Conservation (phyloP, 2,888 invertebrate genomes). For the Cryptocheilus praepositus region DNA sequence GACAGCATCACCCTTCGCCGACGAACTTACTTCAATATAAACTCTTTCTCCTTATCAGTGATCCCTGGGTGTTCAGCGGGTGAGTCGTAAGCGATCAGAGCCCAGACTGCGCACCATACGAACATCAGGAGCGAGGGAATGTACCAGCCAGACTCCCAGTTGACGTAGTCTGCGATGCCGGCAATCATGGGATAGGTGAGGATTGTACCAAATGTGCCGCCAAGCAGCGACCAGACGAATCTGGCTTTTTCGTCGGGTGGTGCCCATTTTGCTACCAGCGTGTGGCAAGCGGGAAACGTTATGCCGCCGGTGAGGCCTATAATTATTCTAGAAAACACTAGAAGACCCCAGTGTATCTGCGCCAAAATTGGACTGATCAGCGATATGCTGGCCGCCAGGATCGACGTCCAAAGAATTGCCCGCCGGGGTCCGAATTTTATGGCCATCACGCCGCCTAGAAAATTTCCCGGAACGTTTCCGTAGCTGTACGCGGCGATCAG, state of each 20-base stretch:
- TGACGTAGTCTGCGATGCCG: constrained; percentile 78
- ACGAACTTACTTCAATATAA: constrained; percentile 75
- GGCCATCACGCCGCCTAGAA: constrained; percentile 64
- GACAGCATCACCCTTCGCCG: neutral
- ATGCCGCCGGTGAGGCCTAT: constrained; percentile 76
- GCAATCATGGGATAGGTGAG: constrained; percentile 83
- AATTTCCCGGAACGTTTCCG: constrained; percentile 67
- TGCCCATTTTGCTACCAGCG: constrained; percentile 83
- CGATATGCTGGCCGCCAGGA: constrained; percentile 54
- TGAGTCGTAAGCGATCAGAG: constrained; percentile 80
- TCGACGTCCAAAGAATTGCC: constrained; percentile 63
- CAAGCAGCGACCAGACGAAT: constrained; percentile 84
- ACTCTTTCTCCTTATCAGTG: constrained; percentile 79
- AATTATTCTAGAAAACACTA: constrained; percentile 56
- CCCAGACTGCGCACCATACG: constrained; percentile 79
- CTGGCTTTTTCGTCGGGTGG: constrained; percentile 86
- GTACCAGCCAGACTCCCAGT: constrained; percentile 84
- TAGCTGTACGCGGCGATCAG: constrained; percentile 64
- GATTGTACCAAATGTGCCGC: constrained; percentile 84
- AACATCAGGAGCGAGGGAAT: constrained; percentile 78
- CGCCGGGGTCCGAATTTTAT: constrained; percentile 60
- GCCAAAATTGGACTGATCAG: constrained; percentile 61
- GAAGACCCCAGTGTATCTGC: constrained; percentile 58
- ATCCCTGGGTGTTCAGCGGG: constrained; percentile 81
- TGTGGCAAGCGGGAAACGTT: constrained; percentile 80